These are phyloP conservation scores for Gadus chalcogrammus DNA, from an alignment of 2,113 vertebrate genomes.

Conservation along the genomic window DNA sequence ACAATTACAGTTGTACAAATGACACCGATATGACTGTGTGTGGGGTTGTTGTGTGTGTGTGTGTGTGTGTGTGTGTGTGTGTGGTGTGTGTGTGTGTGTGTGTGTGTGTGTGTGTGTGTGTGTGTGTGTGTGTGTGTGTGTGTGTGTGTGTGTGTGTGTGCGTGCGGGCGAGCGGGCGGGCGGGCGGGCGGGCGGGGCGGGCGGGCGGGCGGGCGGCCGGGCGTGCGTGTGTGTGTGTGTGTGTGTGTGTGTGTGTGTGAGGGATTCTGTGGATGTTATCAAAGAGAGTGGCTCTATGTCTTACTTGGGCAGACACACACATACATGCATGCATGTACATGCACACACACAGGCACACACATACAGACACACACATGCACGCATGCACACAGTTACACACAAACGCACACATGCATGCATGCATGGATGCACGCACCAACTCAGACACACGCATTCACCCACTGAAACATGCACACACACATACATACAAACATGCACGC, in stretches of 20 bases:
- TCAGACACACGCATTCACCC: conserved; percentile 4
- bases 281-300: conserved; percentile 1
- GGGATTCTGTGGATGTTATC: conserved; percentile 40
- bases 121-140: conserved; percentile 1
- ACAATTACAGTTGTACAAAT: background rate
- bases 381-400: background rate
- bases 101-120: conserved; percentile 7
- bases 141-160: conserved; percentile 6
- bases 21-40: background rate
- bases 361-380: conserved; percentile 1
- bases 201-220: too few relatives aligned
- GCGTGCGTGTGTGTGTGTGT: conserved; percentile 7
- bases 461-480: background rate
- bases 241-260: conserved; percentile 7
- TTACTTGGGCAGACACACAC: conserved; percentile 25
- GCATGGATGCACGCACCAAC: conserved; percentile 7
- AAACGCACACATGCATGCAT: conserved; percentile 9
- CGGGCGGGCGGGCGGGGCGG: too few relatives aligned
- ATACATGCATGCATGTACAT: conserved; percentile 13
- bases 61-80: conserved; percentile 20
- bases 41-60: conserved; percentile 36
- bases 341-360: conserved; percentile 3
- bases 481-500: background rate
- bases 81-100: conserved; percentile 16
- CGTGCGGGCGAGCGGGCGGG: too few relatives aligned